These are phyloP conservation scores for Akabosia matsudoensis DNA, from an alignment of 1,140 invertebrate genomes.

Conservation along the genomic window DNA sequence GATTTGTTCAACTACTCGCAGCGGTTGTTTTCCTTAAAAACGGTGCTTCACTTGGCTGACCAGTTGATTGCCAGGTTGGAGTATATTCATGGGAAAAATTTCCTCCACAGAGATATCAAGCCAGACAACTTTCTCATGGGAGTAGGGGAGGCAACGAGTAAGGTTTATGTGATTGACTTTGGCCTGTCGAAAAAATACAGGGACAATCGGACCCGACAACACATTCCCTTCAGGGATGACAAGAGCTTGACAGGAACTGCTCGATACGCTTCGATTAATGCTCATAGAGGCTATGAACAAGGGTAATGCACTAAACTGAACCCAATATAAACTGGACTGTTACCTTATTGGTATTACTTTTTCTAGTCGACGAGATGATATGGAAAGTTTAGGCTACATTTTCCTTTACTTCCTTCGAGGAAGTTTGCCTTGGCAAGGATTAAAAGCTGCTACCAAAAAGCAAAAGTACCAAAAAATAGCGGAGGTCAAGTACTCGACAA, in stretches of 20 bases:
- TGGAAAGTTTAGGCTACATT: constrained; percentile 24
- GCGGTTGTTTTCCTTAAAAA: constrained; percentile 64
- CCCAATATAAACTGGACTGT: background rate
- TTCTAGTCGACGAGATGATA: constrained; percentile 21
- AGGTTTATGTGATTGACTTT: constrained; percentile 64
- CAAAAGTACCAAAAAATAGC: constrained; percentile 22
- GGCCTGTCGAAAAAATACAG: constrained; percentile 65
- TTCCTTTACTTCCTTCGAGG: constrained; percentile 50
- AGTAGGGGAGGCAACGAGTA: constrained; percentile 54
- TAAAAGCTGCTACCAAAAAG: constrained; percentile 52
- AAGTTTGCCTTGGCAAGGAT: constrained; percentile 59
- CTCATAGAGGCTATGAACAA: constrained; percentile 59
- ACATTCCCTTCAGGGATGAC: constrained; percentile 62
- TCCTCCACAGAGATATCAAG: constrained; percentile 62
- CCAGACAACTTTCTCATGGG: constrained; percentile 67
- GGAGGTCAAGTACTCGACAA: constrained; percentile 1
- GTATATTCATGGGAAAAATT: constrained; percentile 63
- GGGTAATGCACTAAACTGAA: constrained; percentile 35
- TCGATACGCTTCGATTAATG: constrained; percentile 64
- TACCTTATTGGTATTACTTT: background rate
- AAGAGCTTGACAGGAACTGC: constrained; percentile 66
- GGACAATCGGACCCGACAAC: constrained; percentile 59
- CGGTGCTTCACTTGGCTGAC: constrained; percentile 64
- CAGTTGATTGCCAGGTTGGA: constrained; percentile 57
- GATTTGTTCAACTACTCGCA: constrained; percentile 66